Conservation (phyloP, 2,888 invertebrate genomes). For the Melieria picta region DNA sequence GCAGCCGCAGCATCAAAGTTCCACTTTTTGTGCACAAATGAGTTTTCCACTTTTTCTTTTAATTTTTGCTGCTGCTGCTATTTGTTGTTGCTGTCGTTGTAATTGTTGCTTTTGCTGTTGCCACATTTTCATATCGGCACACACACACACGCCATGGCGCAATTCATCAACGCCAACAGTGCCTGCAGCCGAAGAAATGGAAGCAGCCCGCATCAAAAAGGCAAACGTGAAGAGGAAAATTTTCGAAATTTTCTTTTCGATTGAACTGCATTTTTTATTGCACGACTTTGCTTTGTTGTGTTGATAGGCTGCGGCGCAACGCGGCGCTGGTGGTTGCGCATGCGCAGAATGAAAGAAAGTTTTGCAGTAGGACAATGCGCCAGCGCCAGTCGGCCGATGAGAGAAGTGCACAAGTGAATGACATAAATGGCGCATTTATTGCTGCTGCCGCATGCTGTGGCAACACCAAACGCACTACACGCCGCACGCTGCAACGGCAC, state of each 20-base stretch:
- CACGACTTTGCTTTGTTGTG: background rate
- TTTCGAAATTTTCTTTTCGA: conserved; percentile 31
- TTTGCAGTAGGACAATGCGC: background rate
- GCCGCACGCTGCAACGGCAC: conserved; percentile 12
- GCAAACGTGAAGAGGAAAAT: conserved; percentile 9
- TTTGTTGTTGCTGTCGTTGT: conserved; percentile 22
- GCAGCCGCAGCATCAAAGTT: conserved; percentile 38
- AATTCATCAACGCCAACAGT: conserved; percentile 57
- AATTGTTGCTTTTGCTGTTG: conserved; percentile 13
- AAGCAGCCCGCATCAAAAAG: background rate
- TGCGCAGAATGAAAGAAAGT: conserved; percentile 33
- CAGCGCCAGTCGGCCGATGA: no score
- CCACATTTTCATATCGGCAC: conserved; percentile 46
- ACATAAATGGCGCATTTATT: conserved; percentile 28
- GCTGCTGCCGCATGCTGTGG: background rate
- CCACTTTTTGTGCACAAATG: conserved; percentile 50
- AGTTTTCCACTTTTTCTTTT: conserved; percentile 58
- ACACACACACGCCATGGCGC: conserved; percentile 53
- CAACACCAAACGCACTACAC: conserved; percentile 19
- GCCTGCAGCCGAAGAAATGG: background rate
- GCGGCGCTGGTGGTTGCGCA: conserved; percentile 3
- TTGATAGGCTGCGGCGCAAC: background rate
- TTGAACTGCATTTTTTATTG: conserved; percentile 21
- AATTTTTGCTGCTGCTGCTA: conserved; percentile 35
- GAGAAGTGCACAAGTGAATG: conserved; percentile 19